These are phyloP conservation scores for Ageneiosus marmoratus DNA, from an alignment of 2,113 vertebrate species.

Conservation along the genomic window DNA sequence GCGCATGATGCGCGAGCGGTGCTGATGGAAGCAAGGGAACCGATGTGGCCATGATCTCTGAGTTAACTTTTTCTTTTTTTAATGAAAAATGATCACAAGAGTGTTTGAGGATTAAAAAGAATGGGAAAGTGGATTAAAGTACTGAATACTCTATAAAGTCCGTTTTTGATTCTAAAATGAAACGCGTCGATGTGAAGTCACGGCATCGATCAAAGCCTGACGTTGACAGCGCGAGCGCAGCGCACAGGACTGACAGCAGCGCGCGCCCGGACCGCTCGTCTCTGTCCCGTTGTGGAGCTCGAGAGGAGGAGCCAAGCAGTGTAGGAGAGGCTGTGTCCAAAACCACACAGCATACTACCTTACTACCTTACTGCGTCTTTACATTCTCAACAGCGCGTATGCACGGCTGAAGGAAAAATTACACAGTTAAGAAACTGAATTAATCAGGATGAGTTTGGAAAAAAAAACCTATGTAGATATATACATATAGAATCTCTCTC, in stretches of 20 bases:
- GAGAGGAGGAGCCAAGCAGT: conserved; percentile 25
- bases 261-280: conserved; percentile 9
- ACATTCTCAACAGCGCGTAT: neutral
- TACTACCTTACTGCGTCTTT: neutral
- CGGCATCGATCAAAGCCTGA: conserved; percentile 29
- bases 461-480: too few species aligned
- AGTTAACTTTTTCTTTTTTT: neutral
- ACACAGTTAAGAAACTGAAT: neutral
- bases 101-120: conserved; percentile 18
- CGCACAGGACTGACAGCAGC: conserved; percentile 21
- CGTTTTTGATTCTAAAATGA: neutral
- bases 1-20: conserved; percentile 80
- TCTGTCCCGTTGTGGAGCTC: conserved; percentile 1
- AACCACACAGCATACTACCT: neutral
- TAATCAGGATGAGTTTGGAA: neutral
- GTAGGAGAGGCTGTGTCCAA: conserved; percentile 23
- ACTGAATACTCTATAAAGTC: neutral
- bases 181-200: conserved; percentile 1
- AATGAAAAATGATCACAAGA: neutral
- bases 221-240: conserved; percentile 20
- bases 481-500: too few species aligned
- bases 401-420: neutral
- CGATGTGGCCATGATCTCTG: conserved; percentile 85
- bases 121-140: conserved; percentile 36
- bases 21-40: conserved; percentile 86